A percentile compares a stretch with the other conserved stretches of the same genome.
Conservation (phyloP, 2,888 invertebrate species). For the Spodoptera littoralis region DNA sequence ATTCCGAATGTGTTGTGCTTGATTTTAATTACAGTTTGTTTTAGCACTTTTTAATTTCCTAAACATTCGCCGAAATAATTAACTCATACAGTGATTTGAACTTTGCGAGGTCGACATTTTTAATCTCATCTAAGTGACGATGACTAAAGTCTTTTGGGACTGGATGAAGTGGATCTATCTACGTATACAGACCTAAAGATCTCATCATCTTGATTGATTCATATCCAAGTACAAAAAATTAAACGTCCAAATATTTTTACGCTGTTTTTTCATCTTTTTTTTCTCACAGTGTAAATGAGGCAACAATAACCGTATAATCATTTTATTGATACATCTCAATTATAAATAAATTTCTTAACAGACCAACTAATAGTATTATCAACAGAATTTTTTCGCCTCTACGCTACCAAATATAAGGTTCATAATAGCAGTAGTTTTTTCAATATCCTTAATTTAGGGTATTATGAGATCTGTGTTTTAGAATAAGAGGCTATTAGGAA, state of each 20-base stretch:
- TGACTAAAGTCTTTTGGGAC: no score
- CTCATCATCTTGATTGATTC: slow-evolving; percentile 4
- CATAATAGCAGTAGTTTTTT: slow-evolving; percentile 13
- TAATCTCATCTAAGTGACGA: no score
- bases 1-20: slow-evolving; percentile 15
- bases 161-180: no score
- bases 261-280: slow-evolving; percentile 37
- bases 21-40: slow-evolving; percentile 11
- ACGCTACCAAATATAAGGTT: slow-evolving; percentile 29
- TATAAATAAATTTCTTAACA: slow-evolving; percentile 25
- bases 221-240: slow-evolving; percentile 7
- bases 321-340: slow-evolving; percentile 51
- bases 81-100: no score
- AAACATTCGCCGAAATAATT: no score
- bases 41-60: neutral
- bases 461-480: slow-evolving; percentile 48
- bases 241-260: neutral
- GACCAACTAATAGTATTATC: slow-evolving; percentile 23
- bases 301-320: slow-evolving; percentile 28
- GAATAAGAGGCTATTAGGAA: slow-evolving; percentile 30
- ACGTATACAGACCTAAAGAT: no score
- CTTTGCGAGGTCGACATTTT: no score
- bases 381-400: slow-evolving; percentile 28
- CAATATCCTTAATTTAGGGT: slow-evolving; percentile 4
- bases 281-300: slow-evolving; percentile 30